Base-by-base conservation (phyloP, 2,888 invertebrate species). In the Helicoverpa assulta region DNA sequence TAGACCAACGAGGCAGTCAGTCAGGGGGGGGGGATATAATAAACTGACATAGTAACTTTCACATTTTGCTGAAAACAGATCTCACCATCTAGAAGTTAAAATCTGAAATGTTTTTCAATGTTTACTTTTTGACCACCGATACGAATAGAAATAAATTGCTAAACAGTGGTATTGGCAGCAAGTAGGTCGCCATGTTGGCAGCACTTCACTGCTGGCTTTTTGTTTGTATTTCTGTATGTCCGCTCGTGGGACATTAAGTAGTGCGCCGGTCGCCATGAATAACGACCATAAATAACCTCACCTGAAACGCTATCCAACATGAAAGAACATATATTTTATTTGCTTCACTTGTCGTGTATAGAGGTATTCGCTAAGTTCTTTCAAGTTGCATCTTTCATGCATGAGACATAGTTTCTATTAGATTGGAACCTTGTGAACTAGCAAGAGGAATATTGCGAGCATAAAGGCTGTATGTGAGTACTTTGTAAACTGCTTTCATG, bases 171-270 rank as follows among this genome's bases (percentile, higher is more conserved):
- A 57, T 69, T 57, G 76, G 29, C 57, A 58, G 43, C 53, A 68
- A 57, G 50, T 29, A 69, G 69, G 76, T 71, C 70, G 47, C 29
- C 19, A 53, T 40, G 70, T 57, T 71, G 71, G 57, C 71, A 57
- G 29, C n/a, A 43, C 43, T 56, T 55, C n/a, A 33, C 66, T 19
- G 6, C 10, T 21, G 10, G 14, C 33, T 43, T 56, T 53, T 75
- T 53, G 40, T 54, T 57, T 33, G 5, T 40, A 21, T 58, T 40
- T 53, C 10, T 29, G 33, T 16, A 12, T 69, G 33, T 43, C 43
- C 47, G 37, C 12, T 52, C n/a, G 53, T 14, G 47, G 47, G 16
- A 56, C 75, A 21, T 66, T 57, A 68, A 47, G 69, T 70, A 76
- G n/a, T 74, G 40, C 26, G 47, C 16, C 10, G 29, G 67, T 54